Conservation (phyloP, 2,797 vertebrate species). For the Crenuchus spilurus region DNA sequence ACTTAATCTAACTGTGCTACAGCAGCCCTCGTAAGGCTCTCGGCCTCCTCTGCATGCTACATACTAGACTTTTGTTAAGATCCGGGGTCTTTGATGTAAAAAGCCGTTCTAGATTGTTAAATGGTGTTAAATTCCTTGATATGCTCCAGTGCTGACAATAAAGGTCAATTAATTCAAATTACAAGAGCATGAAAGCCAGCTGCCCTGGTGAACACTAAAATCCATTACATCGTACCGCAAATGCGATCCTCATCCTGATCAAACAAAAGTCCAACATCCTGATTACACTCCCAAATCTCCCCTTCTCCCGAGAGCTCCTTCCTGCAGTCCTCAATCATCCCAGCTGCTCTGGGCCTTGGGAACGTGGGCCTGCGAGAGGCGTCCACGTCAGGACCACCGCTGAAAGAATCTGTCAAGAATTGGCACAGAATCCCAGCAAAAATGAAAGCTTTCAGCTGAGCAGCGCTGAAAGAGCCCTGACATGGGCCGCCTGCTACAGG, state of each 20-base stretch:
- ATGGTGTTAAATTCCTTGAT: not conserved
- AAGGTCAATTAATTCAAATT: slow-evolving; percentile 42
- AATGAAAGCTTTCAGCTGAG: not conserved
- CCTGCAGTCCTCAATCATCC: not conserved
- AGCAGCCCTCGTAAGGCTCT: slow-evolving; percentile 15
- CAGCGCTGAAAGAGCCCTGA: slow-evolving; percentile 5
- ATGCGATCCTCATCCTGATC: slow-evolving; percentile 9
- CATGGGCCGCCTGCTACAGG: slow-evolving; percentile 1
- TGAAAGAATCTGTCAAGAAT: slow-evolving; percentile 17
- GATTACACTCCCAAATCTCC: slow-evolving; percentile 16
- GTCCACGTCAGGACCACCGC: not conserved
- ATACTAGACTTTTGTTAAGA: not conserved
- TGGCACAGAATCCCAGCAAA: slow-evolving; percentile 6
- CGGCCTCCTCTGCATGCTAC: slow-evolving; percentile 27
- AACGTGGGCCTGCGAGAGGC: not conserved
- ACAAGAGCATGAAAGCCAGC: not conserved
- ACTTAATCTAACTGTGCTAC: slow-evolving; percentile 37
- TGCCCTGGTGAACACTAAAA: not conserved
- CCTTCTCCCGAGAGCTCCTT: not conserved
- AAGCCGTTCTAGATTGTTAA: not conserved
- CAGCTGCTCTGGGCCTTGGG: not conserved
- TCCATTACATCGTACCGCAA: not conserved
- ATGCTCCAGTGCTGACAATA: slow-evolving; percentile 4
- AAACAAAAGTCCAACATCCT: not conserved
- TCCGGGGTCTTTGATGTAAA: not conserved